Conservation (phyloP, 2,797 vertebrate species). For the Capromys pilorides region DNA sequence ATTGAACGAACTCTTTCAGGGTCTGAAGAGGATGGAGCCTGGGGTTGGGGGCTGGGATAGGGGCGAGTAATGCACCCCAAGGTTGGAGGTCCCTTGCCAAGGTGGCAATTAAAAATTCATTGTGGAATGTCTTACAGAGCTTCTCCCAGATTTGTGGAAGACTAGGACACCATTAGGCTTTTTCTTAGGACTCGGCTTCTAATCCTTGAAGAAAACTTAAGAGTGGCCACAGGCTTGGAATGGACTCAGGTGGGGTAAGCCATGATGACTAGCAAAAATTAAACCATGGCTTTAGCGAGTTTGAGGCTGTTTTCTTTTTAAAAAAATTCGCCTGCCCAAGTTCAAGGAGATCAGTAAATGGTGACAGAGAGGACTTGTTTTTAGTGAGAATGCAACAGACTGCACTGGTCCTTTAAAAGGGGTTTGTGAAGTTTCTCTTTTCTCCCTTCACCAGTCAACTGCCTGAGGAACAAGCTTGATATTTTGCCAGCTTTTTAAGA, state of each 20-base stretch:
- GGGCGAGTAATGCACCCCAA: constrained; percentile 27
- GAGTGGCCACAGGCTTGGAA: not conserved
- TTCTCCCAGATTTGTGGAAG: not conserved
- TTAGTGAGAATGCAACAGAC: constrained; percentile 40
- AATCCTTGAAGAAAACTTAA: constrained; percentile 12
- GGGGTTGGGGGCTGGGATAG: not conserved
- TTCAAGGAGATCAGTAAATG: constrained; percentile 50
- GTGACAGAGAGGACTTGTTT: not conserved
- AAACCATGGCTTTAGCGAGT: constrained; percentile 47
- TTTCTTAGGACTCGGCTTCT: constrained; percentile 14
- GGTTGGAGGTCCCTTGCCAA: constrained; percentile 58
- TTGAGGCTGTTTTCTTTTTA: not conserved
- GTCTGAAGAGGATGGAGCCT: constrained; percentile 52
- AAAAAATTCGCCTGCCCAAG: constrained; percentile 16
- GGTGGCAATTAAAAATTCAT: constrained; percentile 34
- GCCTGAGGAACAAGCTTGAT: constrained; percentile 69
- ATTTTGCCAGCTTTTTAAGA: constrained; percentile 67
- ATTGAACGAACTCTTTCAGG: constrained; percentile 77
- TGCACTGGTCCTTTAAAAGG: not conserved
- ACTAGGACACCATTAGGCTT: not conserved
- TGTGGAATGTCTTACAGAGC: constrained; percentile 25
- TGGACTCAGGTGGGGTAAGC: not conserved
- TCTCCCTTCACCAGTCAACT: not conserved
- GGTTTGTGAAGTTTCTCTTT: constrained; percentile 39
- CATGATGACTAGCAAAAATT: constrained; percentile 34